phyloP scores from a whole-genome alignment of 2,797 vertebrate species.

The Characodon lateralis region DNA sequence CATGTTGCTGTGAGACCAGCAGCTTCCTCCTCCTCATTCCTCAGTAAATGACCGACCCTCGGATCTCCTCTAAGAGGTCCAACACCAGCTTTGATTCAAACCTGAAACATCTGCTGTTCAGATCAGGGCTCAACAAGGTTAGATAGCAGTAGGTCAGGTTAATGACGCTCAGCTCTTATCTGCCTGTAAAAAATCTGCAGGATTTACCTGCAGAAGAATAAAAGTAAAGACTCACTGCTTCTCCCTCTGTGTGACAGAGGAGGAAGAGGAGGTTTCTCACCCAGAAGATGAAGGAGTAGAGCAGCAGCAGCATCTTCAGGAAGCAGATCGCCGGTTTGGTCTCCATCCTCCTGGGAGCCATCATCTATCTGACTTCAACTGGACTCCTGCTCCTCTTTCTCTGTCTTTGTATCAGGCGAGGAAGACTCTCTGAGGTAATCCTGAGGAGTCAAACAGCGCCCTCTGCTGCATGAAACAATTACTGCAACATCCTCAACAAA shows the following conservation, averaged over 20 bases:
- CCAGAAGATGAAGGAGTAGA: conserved; percentile 97
- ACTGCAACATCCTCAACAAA: not conserved
- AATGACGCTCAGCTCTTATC: not conserved
- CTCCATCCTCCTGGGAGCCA: conserved; percentile 96
- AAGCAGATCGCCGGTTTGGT: conserved; percentile 95
- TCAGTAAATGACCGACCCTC: conserved; percentile 30
- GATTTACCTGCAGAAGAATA: not conserved
- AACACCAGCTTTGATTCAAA: too few relatives aligned
- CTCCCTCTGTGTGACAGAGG: not conserved
- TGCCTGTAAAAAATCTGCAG: not conserved
- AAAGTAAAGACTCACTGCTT: not conserved
- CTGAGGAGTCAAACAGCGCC: not conserved
- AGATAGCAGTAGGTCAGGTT: too few relatives aligned
- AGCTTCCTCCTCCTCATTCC: conserved; percentile 36
- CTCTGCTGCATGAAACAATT: not conserved
- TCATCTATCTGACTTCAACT: conserved; percentile 43
- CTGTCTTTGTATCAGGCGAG: conserved; percentile 1
- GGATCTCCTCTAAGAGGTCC: not conserved
- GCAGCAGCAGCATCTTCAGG: conserved; percentile 92
- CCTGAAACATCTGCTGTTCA: not conserved
- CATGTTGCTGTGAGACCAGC: conserved; percentile 23
- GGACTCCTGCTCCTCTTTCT: not conserved
- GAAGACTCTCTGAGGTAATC: not conserved
- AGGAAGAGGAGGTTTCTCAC: conserved; percentile 75
- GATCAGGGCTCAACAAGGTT: too few relatives aligned